Percentiles rank a stretch among this genome's conserved stretches.
These are phyloP conservation scores for Elanoides forficatus DNA, from an alignment of 2,113 vertebrate genomes.

Conservation along the genomic window DNA sequence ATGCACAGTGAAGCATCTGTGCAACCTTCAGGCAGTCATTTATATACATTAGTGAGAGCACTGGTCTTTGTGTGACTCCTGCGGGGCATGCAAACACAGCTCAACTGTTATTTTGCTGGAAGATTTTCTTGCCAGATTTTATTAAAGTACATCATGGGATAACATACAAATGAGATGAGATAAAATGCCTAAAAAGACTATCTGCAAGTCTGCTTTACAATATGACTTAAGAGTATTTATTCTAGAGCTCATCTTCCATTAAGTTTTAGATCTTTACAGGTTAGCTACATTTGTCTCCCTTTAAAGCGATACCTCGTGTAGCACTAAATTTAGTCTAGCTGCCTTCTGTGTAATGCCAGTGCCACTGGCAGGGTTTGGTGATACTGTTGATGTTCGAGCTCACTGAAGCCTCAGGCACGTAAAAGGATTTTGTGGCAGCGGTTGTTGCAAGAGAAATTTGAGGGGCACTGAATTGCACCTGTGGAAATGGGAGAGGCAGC, in stretches of 20 bases:
- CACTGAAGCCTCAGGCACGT: accelerated
- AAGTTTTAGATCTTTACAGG: not conserved
- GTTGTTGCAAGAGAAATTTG: not conserved
- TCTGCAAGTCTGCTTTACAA: not conserved
- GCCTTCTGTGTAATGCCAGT: not conserved
- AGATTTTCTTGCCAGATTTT: conserved; percentile 24
- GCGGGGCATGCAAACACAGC: not conserved
- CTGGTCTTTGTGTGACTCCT: not conserved
- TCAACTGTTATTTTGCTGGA: not conserved
- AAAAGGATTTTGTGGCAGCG: not conserved
- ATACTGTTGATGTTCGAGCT: not conserved
- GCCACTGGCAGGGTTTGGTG: not conserved
- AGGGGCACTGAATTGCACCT: not conserved
- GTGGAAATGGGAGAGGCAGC: not conserved
- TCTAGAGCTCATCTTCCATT: not conserved
- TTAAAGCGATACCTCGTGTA: not conserved
- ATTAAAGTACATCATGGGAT: not conserved
- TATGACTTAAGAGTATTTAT: not conserved
- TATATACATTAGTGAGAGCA: conserved; percentile 42
- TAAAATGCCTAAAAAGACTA: not conserved
- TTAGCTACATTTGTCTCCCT: not conserved
- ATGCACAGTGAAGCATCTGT: conserved; percentile 31
- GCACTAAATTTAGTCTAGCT: too few species aligned
- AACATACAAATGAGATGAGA: not conserved
- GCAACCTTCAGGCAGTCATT: conserved; percentile 44